Evolutionary conservation across 2,113 vertebrate species (phyloP), one percentile per base, ranked within the genome.

Genomic region (Panthera uncia): DNA sequence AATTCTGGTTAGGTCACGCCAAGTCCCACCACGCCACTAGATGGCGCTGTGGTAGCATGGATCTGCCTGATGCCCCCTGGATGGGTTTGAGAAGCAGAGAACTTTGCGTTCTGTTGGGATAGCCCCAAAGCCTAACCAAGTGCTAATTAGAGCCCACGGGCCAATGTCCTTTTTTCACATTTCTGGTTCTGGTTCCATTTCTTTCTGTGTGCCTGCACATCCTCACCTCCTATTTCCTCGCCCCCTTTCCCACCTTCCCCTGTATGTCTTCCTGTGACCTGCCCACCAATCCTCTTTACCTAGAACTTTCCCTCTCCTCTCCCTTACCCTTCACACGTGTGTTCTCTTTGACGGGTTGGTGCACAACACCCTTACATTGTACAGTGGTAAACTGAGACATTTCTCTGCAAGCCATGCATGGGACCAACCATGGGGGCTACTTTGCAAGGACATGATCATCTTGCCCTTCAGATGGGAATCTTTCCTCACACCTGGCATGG

Each of bases 1-100:
- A 45, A 0, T 66, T 79, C 33, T 45, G 55, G 13, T 18, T 16
- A 88, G 92, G 87, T 45, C 65, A 45, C 48, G 10, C 0, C n/a
- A n/a, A 80, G 45, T 86, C 45, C 68, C 82, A 11, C 97, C 97
- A 92, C 48, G 19, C 98, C 98, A 98, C 98, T 97, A 98, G 98
- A 94, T 98, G 98, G 98, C 96, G 23, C 91, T 97, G 96, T 95
- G 95, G 98, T 91, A 82, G 95, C 97, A 73, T 23, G 88, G 88
- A 96, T 97, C 4, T 33, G 27, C 63, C 78, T 9, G 55, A 21
- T 94, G 55, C 96, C 96, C 83, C 98, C 61, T 2, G 45, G 33
- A 2, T 9, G 66, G 90, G 27, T 66, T 55, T 90, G 81, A 63
- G 89, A 69, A 83, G 50, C 33, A 27, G 27, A 7, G 69, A 82